Base-by-base conservation (phyloP, 2,113 vertebrate genomes). In the Paramisgurnus dabryanus region DNA sequence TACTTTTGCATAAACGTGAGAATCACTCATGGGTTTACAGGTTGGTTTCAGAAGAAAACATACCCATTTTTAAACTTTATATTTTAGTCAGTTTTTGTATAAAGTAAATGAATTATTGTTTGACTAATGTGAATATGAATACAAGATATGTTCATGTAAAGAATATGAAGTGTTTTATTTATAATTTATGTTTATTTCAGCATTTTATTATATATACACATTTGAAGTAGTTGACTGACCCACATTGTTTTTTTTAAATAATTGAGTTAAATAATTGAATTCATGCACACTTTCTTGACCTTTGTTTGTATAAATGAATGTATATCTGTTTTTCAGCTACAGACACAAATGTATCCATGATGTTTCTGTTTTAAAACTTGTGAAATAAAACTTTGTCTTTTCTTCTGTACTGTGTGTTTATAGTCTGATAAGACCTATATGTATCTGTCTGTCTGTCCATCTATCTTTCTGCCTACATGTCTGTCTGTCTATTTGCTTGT, bases 301-400 rank as follows among this genome's bases (percentile, higher is more conserved):
- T 49, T 61, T 57, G 34, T 70, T 60, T 69, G n/a, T 39, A 70
- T 49, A 40, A n/a, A 22, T 13, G 5, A 61, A 12, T 61, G 34
- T 27, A 18, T 7, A 45, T 9, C 50, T 17, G 17, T 68, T 70
- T 79, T 34, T 79, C 1, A 64, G 18, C 40, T 4, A 22, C 12
- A 22, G 5, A 17, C 27, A 61, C n/a, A 43, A 34, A 64, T 22
- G 58, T 61, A 27, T 64, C 18, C 67, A 41, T 40, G 12, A 43
- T 53, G 40, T 71, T 55, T 27, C 43, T 64, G 49, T 71, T 58
- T 58, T 6, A 17, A 18, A 43, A 61, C 17, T 13, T 64, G 2
- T 64, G 34, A 63, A 80, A 80, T 55, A 80, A 80, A 80, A 43
- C 22, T 78, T 71, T 34, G 60, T 34, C 41, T 47, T 67, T 45